Conservation (phyloP, 2,113 vertebrate genomes). For the Mobula hypostoma region DNA sequence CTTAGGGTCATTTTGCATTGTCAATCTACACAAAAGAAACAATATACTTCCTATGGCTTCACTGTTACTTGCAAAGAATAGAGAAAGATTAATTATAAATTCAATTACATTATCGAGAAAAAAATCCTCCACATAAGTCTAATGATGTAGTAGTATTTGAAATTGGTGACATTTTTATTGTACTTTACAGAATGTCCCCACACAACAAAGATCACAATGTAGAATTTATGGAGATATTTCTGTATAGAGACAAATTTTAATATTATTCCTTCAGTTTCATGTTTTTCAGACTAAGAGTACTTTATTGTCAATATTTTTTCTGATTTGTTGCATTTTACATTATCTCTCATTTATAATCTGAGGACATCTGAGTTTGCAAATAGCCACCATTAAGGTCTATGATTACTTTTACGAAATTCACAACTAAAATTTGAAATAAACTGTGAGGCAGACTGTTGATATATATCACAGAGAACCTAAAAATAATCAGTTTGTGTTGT, state of each 20-base stretch:
- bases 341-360: not conserved
- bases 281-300: not conserved
- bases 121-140: not conserved
- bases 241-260: conserved; percentile 1
- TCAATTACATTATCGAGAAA: not conserved
- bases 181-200: not conserved
- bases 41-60: not conserved
- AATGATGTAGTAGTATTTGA: not conserved
- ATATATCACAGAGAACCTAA: not conserved
- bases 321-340: not conserved
- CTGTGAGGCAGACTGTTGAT: not conserved
- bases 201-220: not conserved
- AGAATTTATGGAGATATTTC: not conserved
- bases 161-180: not conserved
- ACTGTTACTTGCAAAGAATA: not conserved
- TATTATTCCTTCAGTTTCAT: not conserved
- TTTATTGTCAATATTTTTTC: not conserved
- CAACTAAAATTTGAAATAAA: not conserved
- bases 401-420: not conserved
- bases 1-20: not conserved
- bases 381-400: not conserved
- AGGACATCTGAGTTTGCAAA: not conserved
- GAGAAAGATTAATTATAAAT: not conserved
- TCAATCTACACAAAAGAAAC: not conserved
- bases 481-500: not conserved